A percentile compares a stretch with the other conserved stretches of the same genome.
phyloP scores from a whole-genome alignment of 2,888 invertebrate species.

The Drosophila borealis region DNA sequence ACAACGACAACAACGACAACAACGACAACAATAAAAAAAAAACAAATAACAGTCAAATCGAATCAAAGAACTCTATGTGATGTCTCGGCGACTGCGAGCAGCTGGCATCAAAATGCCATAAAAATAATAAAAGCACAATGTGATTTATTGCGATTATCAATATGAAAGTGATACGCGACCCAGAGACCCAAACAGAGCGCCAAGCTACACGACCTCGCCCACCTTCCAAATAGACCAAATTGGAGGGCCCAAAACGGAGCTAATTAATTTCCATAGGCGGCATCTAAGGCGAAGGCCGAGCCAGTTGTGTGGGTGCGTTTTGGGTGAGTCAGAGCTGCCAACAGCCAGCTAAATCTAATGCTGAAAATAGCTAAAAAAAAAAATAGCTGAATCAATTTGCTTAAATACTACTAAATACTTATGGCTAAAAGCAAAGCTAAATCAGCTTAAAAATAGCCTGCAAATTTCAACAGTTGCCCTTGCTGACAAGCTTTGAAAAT shows the following conservation, averaged over 20 bases:
- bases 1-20: slow-evolving; percentile 18
- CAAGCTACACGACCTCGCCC: slow-evolving; percentile 34
- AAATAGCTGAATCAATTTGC: neutral
- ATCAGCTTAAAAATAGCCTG: no score
- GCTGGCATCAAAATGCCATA: slow-evolving; percentile 45
- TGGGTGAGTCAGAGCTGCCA: no score
- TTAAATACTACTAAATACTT: no score
- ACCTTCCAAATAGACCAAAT: slow-evolving; percentile 19
- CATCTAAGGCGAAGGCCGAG: slow-evolving; percentile 6
- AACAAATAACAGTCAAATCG: slow-evolving; percentile 53
- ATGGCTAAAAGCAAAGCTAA: no score
- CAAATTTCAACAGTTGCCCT: no score
- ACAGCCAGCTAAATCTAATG: no score
- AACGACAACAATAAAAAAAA: slow-evolving; percentile 14
- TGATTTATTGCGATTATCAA: slow-evolving; percentile 78
- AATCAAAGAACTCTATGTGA: slow-evolving; percentile 44
- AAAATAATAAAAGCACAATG: slow-evolving; percentile 56
- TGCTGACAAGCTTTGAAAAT: no score
- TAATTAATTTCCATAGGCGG: slow-evolving; percentile 55
- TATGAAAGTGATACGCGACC: slow-evolving; percentile 79
- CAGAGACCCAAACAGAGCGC: slow-evolving; percentile 49
- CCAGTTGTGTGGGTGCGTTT: slow-evolving; percentile 20
- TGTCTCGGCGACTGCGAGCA: slow-evolving; percentile 22
- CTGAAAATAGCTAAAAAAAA: no score
- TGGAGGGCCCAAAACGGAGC: slow-evolving; percentile 30